Evolutionary conservation across 23 tunicate genomes (phyloP).

Genomic region (Halocynthia aurantium): DNA sequence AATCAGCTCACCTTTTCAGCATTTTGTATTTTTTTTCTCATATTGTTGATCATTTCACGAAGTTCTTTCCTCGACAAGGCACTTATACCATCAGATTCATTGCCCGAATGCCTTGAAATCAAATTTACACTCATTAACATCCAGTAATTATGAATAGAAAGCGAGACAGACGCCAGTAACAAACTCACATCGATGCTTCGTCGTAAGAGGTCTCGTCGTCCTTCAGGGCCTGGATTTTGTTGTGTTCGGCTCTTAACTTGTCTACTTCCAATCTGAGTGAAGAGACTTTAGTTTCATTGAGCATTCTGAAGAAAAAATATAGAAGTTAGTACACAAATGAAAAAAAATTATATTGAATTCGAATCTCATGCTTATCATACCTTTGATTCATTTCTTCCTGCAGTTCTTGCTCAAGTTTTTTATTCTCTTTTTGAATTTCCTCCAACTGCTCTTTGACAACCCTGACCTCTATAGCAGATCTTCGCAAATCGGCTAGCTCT

Average conservation of each 20-base stretch:
- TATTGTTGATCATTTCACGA: conserved; percentile 39
- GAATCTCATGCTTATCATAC: too few species aligned
- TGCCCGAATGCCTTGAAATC: conserved; percentile 39
- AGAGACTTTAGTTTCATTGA: conserved; percentile 48
- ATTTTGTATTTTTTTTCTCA: conserved; percentile 59
- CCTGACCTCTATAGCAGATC: neutral
- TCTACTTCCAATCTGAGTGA: conserved; percentile 25
- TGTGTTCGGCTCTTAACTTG: neutral
- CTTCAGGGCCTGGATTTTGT: too few species aligned
- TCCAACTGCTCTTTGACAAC: neutral
- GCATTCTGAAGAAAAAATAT: conserved; percentile 33
- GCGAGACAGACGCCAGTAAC: neutral
- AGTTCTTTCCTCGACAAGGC: conserved; percentile 63
- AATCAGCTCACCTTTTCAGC: conserved; percentile 63
- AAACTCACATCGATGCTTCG: neutral
- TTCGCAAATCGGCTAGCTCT: conserved; percentile 1
- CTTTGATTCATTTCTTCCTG: conserved; percentile 4
- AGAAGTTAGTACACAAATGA: neutral
- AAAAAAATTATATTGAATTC: neutral
- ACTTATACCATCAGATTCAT: conserved; percentile 88
- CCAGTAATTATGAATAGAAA: neutral
- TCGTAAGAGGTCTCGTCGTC: too few species aligned
- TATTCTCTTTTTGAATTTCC: neutral
- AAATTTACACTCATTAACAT: neutral
- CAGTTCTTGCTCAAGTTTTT: neutral